phyloP scores from a whole-genome alignment of 1,140 invertebrate genomes.

The Drosophila malerkotliana region DNA sequence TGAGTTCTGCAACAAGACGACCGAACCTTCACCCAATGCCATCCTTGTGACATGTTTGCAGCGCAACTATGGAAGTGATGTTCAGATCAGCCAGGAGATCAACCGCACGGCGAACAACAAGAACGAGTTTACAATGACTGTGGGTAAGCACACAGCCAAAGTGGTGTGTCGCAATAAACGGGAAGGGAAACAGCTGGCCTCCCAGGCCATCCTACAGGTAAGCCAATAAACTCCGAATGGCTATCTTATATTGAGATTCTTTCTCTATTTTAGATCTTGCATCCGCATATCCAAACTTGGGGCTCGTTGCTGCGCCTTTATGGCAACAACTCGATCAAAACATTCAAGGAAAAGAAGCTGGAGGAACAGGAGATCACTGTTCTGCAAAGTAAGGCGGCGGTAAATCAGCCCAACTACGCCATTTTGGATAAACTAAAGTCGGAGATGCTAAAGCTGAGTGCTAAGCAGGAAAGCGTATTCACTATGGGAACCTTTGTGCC shows the following conservation, averaged over 20 bases:
- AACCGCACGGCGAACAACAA: conserved; percentile 95
- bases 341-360: conserved; percentile 96
- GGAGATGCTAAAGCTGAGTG: conserved; percentile 94
- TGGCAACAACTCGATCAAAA: conserved; percentile 95
- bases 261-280: conserved; percentile 86
- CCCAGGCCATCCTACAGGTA: conserved; percentile 96
- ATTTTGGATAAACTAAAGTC: conserved; percentile 95
- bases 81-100: conserved; percentile 94
- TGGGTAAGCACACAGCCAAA: conserved; percentile 95
- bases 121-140: conserved; percentile 97
- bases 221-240: neutral
- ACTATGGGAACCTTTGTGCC: conserved; percentile 91
- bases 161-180: conserved; percentile 97
- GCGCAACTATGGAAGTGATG: conserved; percentile 96
- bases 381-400: conserved; percentile 94
- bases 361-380: conserved; percentile 97
- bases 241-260: neutral
- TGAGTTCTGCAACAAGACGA: conserved; percentile 97
- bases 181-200: conserved; percentile 98
- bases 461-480: conserved; percentile 87
- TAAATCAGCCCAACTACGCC: conserved; percentile 96
- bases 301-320: conserved; percentile 96
- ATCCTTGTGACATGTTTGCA: conserved; percentile 96
- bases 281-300: conserved; percentile 97
- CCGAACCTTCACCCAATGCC: conserved; percentile 96